These are phyloP conservation scores for Agrotis clavis DNA, from an alignment of 2,888 invertebrate genomes.

Conservation along the genomic window DNA sequence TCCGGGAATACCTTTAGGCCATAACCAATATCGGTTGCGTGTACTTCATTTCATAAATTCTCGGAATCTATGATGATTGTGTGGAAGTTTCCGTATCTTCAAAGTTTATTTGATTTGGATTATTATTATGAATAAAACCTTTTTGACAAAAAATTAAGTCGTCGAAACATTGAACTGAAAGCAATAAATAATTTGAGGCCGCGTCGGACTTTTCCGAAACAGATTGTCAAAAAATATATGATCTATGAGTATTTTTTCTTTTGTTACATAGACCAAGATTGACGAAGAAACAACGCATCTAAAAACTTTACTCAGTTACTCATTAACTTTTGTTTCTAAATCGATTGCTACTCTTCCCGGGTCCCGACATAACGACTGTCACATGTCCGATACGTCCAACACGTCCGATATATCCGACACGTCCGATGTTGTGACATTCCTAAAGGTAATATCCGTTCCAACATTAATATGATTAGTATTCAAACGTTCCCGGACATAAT, in stretches of 20 bases:
- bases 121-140: background rate
- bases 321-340: background rate
- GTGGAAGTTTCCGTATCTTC: background rate
- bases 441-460: background rate
- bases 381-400: constrained; percentile 12
- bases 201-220: too few species aligned
- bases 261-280: too few species aligned
- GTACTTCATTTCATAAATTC: background rate
- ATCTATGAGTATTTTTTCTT: too few species aligned
- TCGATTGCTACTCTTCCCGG: background rate
- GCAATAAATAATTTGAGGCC: too few species aligned
- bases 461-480: constrained; percentile 7
- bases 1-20: background rate
- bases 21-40: constrained; percentile 14
- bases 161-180: too few species aligned
- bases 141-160: too few species aligned
- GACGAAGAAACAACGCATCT: too few species aligned
- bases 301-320: too few species aligned
- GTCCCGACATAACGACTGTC: background rate
- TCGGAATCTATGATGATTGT: background rate
- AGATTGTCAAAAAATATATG: too few species aligned
- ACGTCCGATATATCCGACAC: constrained; percentile 1
- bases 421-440: constrained; percentile 1
- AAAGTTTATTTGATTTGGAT: constrained; percentile 6
- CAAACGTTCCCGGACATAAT: constrained; percentile 5